Percentiles rank a stretch among this genome's conserved stretches.
Evolutionary conservation across 1,140 invertebrate genomes (phyloP).

Genomic region (Riptortus pedestris): DNA sequence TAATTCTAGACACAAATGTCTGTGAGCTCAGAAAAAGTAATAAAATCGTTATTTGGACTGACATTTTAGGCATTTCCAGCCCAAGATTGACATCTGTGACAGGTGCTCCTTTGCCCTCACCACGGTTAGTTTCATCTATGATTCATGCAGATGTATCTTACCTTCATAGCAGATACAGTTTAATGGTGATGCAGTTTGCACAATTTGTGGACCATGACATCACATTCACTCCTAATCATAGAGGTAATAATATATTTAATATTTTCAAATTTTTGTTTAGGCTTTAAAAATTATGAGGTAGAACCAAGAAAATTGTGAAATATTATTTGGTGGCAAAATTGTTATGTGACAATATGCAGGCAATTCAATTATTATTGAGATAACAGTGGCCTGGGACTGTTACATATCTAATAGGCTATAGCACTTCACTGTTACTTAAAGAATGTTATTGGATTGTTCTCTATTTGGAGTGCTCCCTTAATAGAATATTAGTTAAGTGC

Average conservation of each 20-base stretch:
- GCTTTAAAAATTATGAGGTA: constrained; percentile 8
- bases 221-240: constrained; percentile 82
- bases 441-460: no score
- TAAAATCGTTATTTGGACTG: not conserved
- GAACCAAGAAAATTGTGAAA: no score
- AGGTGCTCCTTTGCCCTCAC: constrained; percentile 64
- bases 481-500: no score
- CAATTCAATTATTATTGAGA: no score
- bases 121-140: constrained; percentile 67
- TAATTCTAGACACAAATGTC: no score
- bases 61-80: constrained; percentile 52
- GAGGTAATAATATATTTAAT: constrained; percentile 46
- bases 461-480: no score
- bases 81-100: constrained; percentile 61
- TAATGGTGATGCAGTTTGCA: constrained; percentile 88
- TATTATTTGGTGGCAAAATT: no score
- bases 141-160: constrained; percentile 84
- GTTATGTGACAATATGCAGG: no score
- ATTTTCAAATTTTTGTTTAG: not conserved
- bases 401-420: no score
- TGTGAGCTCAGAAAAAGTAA: no score
- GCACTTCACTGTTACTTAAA: no score
- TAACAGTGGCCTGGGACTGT: no score
- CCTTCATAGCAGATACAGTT: constrained; percentile 69
- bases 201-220: constrained; percentile 88